phyloP scores from a whole-genome alignment of 2,797 vertebrate species.

The Sebastes melanostomus region DNA sequence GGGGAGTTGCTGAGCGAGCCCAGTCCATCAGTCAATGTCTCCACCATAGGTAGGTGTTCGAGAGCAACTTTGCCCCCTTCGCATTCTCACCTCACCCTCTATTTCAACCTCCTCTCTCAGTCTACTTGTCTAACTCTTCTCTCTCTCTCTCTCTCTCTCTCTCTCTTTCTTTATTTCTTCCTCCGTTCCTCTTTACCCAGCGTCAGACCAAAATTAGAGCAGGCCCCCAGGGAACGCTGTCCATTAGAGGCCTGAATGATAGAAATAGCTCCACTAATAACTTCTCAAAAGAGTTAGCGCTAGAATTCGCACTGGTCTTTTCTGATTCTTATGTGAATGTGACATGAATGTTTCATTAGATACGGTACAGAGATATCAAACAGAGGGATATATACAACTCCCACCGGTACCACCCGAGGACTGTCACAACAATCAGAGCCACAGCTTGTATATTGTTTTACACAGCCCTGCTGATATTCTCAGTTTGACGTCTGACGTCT shows the following conservation, averaged over 20 bases:
- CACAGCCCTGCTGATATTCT: slow-evolving; percentile 13
- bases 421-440: neutral
- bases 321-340: slow-evolving; percentile 41
- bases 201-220: slow-evolving; percentile 63
- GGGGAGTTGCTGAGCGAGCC: slow-evolving; percentile 92
- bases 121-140: slow-evolving; percentile 8
- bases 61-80: slow-evolving; percentile 49
- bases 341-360: slow-evolving; percentile 62
- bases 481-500: neutral
- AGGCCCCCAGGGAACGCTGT: slow-evolving; percentile 53
- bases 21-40: slow-evolving; percentile 92
- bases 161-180: neutral
- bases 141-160: neutral
- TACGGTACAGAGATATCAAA: slow-evolving; percentile 20
- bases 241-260: slow-evolving; percentile 65
- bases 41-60: slow-evolving; percentile 87
- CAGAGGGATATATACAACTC: slow-evolving; percentile 7
- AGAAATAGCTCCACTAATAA: slow-evolving; percentile 68
- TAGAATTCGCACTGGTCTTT: slow-evolving; percentile 36
- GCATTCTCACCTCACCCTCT: slow-evolving; percentile 18
- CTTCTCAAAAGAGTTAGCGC: slow-evolving; percentile 42
- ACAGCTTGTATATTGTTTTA: slow-evolving; percentile 19
- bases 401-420: neutral
- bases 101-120: slow-evolving; percentile 12
- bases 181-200: slow-evolving; percentile 23